Base-by-base conservation (phyloP, 2,888 invertebrate genomes). In the Brachyptera risi region DNA sequence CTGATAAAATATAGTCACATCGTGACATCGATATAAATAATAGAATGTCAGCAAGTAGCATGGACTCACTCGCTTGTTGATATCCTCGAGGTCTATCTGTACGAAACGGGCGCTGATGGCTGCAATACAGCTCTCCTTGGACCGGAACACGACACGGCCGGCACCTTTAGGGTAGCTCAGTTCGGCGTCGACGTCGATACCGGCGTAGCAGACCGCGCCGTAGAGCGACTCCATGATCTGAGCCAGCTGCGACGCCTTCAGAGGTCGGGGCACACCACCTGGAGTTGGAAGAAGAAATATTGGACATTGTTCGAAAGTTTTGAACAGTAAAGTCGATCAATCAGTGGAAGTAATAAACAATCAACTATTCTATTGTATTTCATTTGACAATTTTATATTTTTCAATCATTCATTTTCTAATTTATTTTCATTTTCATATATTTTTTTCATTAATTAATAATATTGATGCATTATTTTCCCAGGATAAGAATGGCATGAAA, bases 101-200 rank as follows among this genome's bases (percentile, higher is more conserved):
- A 47, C 47, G 24, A 47, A 47, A n/a, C 47, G 47, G 4, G 47
- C 47, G 24, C 47, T 47, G 47, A 47, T 47, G 4, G 47, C 47
- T 5, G 47, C 23, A n/a, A 47, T 23, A n/a, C 19, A 17, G 23
- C 23, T 24, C 21, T 21, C 23, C 5, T 23, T 17, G 13, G 9
- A 24, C 13, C 11, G 3, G 47, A 47, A 47, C 7, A 47, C 47
- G 47, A 47, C 47, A 21, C 21, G 4, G 5, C 21, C 47, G 19
- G 47, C 19, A 24, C 47, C 47, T 24, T 47, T 47, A 24, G 47
- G 47, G 47, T 47, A 47, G 21, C 47, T n/a, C 24, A 47, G 21
- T n/a, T 47, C 47, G 21, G 47, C n/a, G 47, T 47, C 47, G 47
- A 23, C 24, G 47, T 47, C 47, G 47, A 47, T 47, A 24, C 21